phyloP scores from a whole-genome alignment of 2,113 vertebrate genomes.

The Oncorhynchus clarkii region DNA sequence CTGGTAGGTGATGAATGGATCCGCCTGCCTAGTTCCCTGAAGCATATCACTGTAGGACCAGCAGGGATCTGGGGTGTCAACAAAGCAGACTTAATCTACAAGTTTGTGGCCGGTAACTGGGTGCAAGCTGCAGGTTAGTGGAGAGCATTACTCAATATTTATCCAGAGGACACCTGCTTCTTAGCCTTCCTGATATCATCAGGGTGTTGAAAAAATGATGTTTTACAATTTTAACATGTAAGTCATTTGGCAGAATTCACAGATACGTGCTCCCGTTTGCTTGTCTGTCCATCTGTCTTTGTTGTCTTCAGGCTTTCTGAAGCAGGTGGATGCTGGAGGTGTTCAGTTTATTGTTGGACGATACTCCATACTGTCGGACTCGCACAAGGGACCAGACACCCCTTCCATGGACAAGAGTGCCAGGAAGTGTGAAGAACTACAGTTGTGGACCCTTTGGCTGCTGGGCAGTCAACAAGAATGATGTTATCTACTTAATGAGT shows the following conservation, averaged over 20 bases:
- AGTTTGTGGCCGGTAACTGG: not conserved
- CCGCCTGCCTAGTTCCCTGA: not conserved
- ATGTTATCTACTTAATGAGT: slow-evolving; percentile 1
- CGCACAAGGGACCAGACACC: not conserved
- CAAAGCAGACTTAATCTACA: rapidly evolving
- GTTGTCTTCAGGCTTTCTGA: not conserved
- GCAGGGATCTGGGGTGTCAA: too few relatives aligned
- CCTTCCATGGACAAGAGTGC: not conserved
- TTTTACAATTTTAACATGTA: not conserved
- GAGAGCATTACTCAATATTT: too few relatives aligned
- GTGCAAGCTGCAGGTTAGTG: not conserved
- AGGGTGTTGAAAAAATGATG: not conserved
- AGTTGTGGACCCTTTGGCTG: slow-evolving; percentile 34
- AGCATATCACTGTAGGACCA: too few relatives aligned
- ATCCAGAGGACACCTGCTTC: too few relatives aligned
- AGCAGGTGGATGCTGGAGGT: slow-evolving; percentile 41
- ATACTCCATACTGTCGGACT: not conserved
- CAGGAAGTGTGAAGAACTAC: slow-evolving; percentile 7
- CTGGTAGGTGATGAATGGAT: not conserved
- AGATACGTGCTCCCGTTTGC: too few relatives aligned
- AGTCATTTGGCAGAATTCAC: too few relatives aligned
- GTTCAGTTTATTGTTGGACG: not conserved
- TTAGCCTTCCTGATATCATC: too few relatives aligned
- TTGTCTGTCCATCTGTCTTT: too few relatives aligned
- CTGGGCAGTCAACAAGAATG: slow-evolving; percentile 13